Evolutionary conservation across 2,888 invertebrate species (phyloP), one percentile per base, ranked within the genome.

Genomic region (Ochropleura plecta): DNA sequence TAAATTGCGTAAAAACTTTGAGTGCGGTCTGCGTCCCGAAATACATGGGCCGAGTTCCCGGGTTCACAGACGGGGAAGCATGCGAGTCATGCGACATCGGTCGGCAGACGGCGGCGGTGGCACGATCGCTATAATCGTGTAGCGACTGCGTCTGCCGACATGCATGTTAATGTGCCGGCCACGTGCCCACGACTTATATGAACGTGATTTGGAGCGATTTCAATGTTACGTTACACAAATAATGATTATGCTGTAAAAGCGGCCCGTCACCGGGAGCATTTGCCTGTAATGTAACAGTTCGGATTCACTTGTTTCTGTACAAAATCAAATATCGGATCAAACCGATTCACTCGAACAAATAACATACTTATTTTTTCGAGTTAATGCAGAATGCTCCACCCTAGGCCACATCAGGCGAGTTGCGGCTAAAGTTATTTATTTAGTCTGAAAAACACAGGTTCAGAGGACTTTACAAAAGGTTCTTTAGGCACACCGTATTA

Each of bases 31-130:
- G 71, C 73, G 73, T 91, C 91, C 90, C 87, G 79, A 93, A 93
- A 94, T 93, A 94, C 86, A 78, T 80, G 75, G 66, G 79, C 83
- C 30, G 66, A 62, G 20, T 76, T 68, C 57, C n/a, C 49, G 44
- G 88, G 93, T 92, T 94, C 93, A 91, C 77, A 83, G 93, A 73
- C 88, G 93, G 88, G 78, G 79, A 81, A 80, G 83, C 79, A 83
- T 82, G 78, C 79, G 79, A 81, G 79, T 82, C 79, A 83, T 82
- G 78, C 79, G 67, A 46, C 63, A 48, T 0, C 60, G 42, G 59
- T 62, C 55, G 57, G 40, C 74, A 60, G 72, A 71, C 75, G 9
- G 51, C 18, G 49, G n/a, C 30, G 9, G 51, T 14, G 49, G n/a
- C 30, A 57, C 14, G 46, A 14, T 10, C 16, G 30, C 30, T 48